phyloP scores from a whole-genome alignment of 2,797 vertebrate genomes.

The Artibeus jamaicensis region DNA sequence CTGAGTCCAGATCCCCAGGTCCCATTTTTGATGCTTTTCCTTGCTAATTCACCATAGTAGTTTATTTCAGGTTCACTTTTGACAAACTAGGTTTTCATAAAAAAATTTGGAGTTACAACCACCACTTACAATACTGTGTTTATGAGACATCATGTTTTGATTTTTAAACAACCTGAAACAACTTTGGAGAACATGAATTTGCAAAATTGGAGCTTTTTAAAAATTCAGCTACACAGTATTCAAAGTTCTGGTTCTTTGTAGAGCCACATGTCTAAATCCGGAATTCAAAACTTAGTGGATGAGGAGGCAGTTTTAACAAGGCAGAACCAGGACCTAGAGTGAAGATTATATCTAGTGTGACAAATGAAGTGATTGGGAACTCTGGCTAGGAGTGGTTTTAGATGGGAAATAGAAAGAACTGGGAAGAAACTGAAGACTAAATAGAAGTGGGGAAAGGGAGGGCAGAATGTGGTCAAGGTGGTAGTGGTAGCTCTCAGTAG shows the following conservation, averaged over 20 bases:
- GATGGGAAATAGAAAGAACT: not conserved
- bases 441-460: not conserved
- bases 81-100: not conserved
- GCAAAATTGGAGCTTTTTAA: not conserved
- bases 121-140: not conserved
- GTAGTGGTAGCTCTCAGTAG: not conserved
- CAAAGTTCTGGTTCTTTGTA: not conserved
- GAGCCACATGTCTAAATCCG: not conserved
- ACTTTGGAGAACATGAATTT: not conserved
- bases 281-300: not conserved
- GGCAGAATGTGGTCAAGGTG: not conserved
- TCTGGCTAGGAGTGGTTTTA: not conserved
- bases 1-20: not conserved
- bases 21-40: not conserved
- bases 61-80: slow-evolving; percentile 4
- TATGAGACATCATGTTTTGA: not conserved
- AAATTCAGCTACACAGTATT: not conserved
- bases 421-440: not conserved
- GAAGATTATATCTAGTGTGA: not conserved
- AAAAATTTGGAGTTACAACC: not conserved
- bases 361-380: not conserved
- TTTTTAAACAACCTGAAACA: not conserved
- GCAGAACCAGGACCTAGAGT: not conserved
- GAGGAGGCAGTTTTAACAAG: not conserved
- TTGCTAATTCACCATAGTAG: not conserved